These are phyloP conservation scores for Nilaparvata lugens DNA, from an alignment of 1,140 invertebrate species.

Conservation along the genomic window DNA sequence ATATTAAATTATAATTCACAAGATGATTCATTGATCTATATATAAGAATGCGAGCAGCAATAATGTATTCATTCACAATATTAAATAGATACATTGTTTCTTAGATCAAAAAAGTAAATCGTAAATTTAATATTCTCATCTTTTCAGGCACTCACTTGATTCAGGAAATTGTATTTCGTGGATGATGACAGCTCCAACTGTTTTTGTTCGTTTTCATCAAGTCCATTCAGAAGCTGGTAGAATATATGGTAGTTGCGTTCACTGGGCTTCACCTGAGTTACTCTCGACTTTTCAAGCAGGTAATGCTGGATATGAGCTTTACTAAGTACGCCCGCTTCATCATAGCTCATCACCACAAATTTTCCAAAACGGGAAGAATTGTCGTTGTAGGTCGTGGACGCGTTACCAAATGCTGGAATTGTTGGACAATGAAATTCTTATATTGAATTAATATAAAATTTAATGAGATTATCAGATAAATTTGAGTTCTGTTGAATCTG, in stretches of 20 bases:
- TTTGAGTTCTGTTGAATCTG: background rate
- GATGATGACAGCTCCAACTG: constrained; percentile 64
- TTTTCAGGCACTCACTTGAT: constrained; percentile 57
- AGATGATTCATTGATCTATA: too few species aligned
- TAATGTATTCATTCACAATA: too few species aligned
- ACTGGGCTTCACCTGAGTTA: constrained; percentile 78
- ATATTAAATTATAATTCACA: too few species aligned
- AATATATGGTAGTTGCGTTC: constrained; percentile 96
- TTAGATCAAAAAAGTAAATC: too few species aligned
- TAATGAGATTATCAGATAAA: constrained; percentile 11
- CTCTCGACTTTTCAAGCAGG: constrained; percentile 87
- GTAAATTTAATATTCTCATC: too few species aligned
- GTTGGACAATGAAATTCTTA: background rate
- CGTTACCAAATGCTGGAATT: constrained; percentile 83
- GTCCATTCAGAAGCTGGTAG: constrained; percentile 82
- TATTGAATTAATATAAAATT: background rate
- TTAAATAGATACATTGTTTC: too few species aligned
- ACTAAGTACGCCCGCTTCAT: constrained; percentile 74
- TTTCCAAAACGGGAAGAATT: constrained; percentile 95
- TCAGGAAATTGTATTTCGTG: constrained; percentile 70
- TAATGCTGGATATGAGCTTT: constrained; percentile 94
- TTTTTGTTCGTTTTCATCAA: constrained; percentile 67
- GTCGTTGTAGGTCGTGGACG: constrained; percentile 92
- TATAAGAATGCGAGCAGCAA: too few species aligned
- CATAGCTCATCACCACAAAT: constrained; percentile 94